Evolutionary conservation across 2,113 vertebrate genomes (phyloP).

Genomic region (Lepisosteus osseus): DNA sequence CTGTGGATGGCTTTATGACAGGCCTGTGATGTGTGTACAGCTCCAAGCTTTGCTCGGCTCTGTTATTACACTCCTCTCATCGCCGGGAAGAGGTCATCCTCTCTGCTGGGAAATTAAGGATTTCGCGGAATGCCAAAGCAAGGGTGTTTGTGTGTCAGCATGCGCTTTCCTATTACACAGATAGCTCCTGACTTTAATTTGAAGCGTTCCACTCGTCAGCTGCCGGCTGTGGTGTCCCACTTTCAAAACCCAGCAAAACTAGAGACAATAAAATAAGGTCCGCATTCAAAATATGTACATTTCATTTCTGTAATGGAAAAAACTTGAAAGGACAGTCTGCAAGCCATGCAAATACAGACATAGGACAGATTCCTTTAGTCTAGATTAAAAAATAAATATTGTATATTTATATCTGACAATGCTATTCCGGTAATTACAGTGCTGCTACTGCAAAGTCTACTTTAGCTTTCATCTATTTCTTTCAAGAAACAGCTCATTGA

Average conservation of each 20-base stretch:
- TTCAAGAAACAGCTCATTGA: too few relatives aligned
- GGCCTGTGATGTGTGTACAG: not conserved
- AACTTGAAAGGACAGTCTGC: too few relatives aligned
- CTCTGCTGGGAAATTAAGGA: slow-evolving; percentile 6
- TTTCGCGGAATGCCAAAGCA: slow-evolving; percentile 2
- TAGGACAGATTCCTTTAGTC: too few relatives aligned
- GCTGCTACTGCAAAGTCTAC: too few relatives aligned
- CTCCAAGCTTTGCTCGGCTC: not conserved
- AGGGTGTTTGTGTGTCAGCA: slow-evolving; percentile 8
- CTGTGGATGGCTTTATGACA: slow-evolving; percentile 16
- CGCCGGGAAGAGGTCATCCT: not conserved
- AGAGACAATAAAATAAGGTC: slow-evolving; percentile 15
- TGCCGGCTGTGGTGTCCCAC: slow-evolving; percentile 13
- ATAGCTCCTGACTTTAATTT: slow-evolving; percentile 34
- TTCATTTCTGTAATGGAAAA: too few relatives aligned
- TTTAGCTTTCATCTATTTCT: too few relatives aligned
- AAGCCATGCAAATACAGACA: too few relatives aligned
- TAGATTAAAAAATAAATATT: too few relatives aligned
- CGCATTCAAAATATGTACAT: too few relatives aligned
- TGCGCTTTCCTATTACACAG: slow-evolving; percentile 4
- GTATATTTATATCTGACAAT: too few relatives aligned
- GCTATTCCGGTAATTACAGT: too few relatives aligned
- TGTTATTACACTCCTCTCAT: not conserved
- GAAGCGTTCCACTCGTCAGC: slow-evolving; percentile 23
- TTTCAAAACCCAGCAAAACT: slow-evolving; percentile 21